Percentiles rank a stretch among this genome's conserved stretches.
These are phyloP conservation scores for Dromococcyx pavoninus DNA, from an alignment of 2,797 vertebrate species.

Conservation along the genomic window DNA sequence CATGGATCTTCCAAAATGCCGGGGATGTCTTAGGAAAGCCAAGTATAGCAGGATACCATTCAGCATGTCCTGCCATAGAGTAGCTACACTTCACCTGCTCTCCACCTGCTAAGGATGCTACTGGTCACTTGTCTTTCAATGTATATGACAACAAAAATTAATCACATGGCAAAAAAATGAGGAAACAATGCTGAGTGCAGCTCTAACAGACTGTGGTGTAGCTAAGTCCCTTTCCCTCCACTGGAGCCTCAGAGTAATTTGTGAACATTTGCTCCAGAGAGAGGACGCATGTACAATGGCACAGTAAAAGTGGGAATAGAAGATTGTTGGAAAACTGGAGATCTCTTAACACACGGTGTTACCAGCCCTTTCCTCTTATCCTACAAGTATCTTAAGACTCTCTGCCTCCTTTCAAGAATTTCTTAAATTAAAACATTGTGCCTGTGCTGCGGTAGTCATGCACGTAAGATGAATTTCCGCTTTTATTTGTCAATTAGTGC, in stretches of 20 bases:
- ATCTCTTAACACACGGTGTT: background rate
- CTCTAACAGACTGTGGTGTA: background rate
- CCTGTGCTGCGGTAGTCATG: background rate
- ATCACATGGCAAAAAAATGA: background rate
- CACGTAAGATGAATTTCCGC: background rate
- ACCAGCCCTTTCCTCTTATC: background rate
- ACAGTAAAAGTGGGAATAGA: background rate
- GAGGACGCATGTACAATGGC: background rate
- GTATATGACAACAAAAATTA: background rate
- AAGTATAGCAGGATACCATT: background rate
- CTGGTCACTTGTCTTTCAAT: background rate
- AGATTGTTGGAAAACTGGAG: background rate
- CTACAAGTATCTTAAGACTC: background rate
- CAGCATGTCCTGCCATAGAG: background rate
- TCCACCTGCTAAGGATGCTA: background rate
- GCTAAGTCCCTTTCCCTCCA: background rate
- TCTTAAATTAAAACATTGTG: background rate
- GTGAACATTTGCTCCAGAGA: background rate
- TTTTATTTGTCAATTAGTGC: background rate
- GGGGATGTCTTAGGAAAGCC: background rate
- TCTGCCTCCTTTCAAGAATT: background rate
- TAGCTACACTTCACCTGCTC: background rate
- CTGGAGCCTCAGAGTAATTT: background rate
- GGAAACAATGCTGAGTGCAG: background rate
- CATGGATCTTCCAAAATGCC: background rate